A percentile compares a stretch with the other conserved stretches of the same genome.
phyloP scores from a whole-genome alignment of 2,113 vertebrate genomes.

The Mormyrus iriodes region DNA sequence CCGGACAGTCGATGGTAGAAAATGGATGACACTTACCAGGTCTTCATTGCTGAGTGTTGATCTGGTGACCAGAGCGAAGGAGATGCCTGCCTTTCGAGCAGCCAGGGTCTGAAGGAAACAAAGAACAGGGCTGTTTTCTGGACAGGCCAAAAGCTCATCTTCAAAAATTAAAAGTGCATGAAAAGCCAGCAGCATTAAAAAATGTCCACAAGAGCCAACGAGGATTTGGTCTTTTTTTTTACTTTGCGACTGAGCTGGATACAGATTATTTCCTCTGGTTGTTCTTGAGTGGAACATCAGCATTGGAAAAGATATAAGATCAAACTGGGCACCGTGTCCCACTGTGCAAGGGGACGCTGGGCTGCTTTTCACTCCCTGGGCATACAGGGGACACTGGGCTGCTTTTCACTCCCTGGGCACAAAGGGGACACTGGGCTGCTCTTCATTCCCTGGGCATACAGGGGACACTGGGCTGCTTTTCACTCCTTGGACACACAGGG shows the following conservation, averaged over 20 bases:
- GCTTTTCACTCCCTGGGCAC: neutral
- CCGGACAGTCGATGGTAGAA: neutral
- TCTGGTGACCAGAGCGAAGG: constrained; percentile 85
- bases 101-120: constrained; percentile 74
- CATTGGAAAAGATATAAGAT: neutral
- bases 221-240: neutral
- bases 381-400: neutral
- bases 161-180: neutral
- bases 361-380: neutral
- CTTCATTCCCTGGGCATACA: neutral
- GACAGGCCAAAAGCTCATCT: neutral
- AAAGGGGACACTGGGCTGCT: neutral
- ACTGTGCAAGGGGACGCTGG: neutral
- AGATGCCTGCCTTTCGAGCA: constrained; percentile 95
- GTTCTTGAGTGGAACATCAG: neutral
- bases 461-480: neutral
- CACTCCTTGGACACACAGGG: neutral
- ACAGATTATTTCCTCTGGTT: neutral
- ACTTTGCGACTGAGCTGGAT: neutral
- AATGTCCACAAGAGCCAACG: neutral
- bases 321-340: neutral
- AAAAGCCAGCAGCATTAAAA: neutral
- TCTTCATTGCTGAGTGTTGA: constrained; percentile 90
- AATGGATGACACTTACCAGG: constrained; percentile 72
- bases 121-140: neutral